phyloP scores from a whole-genome alignment of 1,140 invertebrate genomes.

The Pentalonia nigronervosa region DNA sequence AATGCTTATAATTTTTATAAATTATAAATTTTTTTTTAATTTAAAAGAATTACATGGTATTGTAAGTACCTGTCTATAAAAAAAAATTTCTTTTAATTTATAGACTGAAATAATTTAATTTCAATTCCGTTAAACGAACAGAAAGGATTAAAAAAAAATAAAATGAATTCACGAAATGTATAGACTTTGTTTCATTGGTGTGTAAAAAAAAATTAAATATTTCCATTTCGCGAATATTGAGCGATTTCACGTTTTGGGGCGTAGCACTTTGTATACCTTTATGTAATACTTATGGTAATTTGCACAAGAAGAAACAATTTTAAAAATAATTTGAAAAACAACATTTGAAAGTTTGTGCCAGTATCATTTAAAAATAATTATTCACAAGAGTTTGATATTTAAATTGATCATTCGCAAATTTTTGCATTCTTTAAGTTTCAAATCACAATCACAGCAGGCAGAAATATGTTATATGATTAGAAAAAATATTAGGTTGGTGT shows the following conservation, averaged over 20 bases:
- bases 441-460: background rate
- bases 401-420: background rate
- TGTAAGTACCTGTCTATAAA: background rate
- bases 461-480: background rate
- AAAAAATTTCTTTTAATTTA: background rate
- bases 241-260: background rate
- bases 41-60: background rate
- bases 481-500: background rate
- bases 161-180: background rate
- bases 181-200: background rate
- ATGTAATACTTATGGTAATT: slow-evolving; percentile 18
- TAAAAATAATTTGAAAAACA: background rate
- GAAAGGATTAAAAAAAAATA: background rate
- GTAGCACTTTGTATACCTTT: background rate
- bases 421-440: background rate
- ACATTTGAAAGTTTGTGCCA: slow-evolving; percentile 8
- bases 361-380: slow-evolving; percentile 21
- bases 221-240: slow-evolving; percentile 4
- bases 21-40: background rate
- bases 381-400: background rate
- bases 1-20: no score
- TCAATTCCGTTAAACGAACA: background rate
- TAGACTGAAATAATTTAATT: background rate
- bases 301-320: background rate
- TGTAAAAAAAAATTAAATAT: background rate